A percentile compares a stretch with the other conserved stretches of the same genome.
phyloP scores from a whole-genome alignment of 2,113 vertebrate species.

The Corythoichthys intestinalis region DNA sequence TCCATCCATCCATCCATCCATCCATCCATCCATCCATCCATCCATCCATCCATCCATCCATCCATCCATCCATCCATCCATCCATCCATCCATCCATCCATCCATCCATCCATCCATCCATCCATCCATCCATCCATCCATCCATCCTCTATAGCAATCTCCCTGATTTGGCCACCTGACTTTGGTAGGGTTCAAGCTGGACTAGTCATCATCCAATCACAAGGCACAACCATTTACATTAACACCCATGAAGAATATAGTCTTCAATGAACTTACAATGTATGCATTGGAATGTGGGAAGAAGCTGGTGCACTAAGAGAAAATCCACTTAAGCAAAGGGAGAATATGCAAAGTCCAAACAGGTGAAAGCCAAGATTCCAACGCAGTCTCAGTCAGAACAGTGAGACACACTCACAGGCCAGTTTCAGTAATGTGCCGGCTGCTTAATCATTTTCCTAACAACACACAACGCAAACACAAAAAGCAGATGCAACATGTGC shows the following conservation, averaged over 20 bases:
- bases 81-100: too few relatives aligned
- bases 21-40: too few relatives aligned
- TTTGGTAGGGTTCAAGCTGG: not conserved
- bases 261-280: not conserved
- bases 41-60: too few relatives aligned
- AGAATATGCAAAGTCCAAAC: not conserved
- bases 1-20: not conserved
- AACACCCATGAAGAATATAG: not conserved
- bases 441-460: not conserved
- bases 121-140: too few relatives aligned
- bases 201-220: not conserved
- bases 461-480: slow-evolving; percentile 3
- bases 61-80: too few relatives aligned
- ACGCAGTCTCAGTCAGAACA: too few relatives aligned
- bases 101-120: too few relatives aligned
- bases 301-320: not conserved
- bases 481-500: slow-evolving; percentile 5
- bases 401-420: slow-evolving; percentile 25
- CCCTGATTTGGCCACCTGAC: not conserved
- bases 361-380: not conserved
- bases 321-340: not conserved
- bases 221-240: not conserved
- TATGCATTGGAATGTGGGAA: not conserved
- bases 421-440: slow-evolving; percentile 20
- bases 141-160: not conserved